A percentile compares a stretch with the other conserved stretches of the same genome.
phyloP scores from a whole-genome alignment of 2,113 vertebrate genomes.

The Cacatua alba region DNA sequence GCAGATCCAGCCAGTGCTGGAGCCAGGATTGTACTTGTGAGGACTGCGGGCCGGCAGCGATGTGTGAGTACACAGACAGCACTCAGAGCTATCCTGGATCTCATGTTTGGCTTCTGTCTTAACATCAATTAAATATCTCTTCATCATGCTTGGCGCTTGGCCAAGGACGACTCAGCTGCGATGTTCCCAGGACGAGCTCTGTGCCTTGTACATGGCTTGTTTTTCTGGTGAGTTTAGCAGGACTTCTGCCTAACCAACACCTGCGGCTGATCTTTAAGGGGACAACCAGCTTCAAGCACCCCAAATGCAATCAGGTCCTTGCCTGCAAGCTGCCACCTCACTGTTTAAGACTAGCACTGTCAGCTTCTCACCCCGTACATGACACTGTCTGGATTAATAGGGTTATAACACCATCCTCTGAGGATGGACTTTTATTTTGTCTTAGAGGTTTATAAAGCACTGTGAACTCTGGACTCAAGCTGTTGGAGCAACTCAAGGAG shows the following conservation, averaged over 20 bases:
- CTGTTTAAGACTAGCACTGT: neutral
- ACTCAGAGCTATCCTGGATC: neutral
- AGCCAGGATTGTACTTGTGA: neutral
- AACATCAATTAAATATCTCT: slow-evolving; percentile 1
- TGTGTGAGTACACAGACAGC: neutral
- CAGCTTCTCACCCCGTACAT: rapidly evolving
- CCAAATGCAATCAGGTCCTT: neutral
- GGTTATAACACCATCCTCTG: neutral
- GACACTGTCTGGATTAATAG: neutral
- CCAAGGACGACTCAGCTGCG: neutral
- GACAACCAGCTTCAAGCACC: neutral
- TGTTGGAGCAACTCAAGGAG: neutral
- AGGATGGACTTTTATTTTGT: neutral
- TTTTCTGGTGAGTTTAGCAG: neutral
- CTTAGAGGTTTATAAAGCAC: neutral
- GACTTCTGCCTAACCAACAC: neutral
- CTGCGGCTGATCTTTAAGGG: neutral
- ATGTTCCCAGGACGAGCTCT: neutral
- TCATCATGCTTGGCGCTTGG: neutral
- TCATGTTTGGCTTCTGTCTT: neutral
- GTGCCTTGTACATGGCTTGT: neutral
- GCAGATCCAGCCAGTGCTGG: neutral
- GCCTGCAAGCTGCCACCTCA: rapidly evolving
- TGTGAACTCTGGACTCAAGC: neutral
- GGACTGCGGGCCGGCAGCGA: neutral